phyloP scores from a whole-genome alignment of 1,140 invertebrate genomes.

The Ooceraea biroi region DNA sequence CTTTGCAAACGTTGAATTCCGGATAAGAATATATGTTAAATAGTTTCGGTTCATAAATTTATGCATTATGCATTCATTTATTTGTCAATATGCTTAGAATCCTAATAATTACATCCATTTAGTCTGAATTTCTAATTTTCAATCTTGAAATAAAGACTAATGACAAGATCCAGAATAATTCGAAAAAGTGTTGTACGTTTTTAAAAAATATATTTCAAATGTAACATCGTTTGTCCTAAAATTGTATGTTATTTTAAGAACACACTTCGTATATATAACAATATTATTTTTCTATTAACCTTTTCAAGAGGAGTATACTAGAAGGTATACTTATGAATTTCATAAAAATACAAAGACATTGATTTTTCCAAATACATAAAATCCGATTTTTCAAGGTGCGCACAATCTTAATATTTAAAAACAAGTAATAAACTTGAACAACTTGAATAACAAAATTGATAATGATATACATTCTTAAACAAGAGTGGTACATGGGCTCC shows the following conservation, averaged over 20 bases:
- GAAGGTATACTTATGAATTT: not conserved
- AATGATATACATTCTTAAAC: too few species aligned
- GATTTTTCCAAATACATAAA: not conserved
- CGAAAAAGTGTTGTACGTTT: not conserved
- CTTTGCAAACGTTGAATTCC: not conserved
- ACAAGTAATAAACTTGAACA: not conserved
- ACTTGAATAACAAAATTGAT: too few species aligned
- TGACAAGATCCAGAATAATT: too few species aligned
- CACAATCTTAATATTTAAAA: not conserved
- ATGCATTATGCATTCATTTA: too few species aligned
- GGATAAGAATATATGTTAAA: not conserved
- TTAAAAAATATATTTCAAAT: too few species aligned
- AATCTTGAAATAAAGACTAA: too few species aligned
- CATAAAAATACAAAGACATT: not conserved
- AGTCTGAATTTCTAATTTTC: too few species aligned
- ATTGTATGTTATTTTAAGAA: conserved; percentile 9
- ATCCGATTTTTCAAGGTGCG: not conserved
- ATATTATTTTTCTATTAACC: not conserved
- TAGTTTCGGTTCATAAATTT: not conserved
- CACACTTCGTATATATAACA: not conserved
- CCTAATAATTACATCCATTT: not conserved
- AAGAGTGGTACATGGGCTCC: not conserved
- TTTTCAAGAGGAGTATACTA: not conserved
- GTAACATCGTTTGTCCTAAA: not conserved
- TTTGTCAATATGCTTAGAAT: not conserved